Evolutionary conservation across 2,888 invertebrate species (phyloP), one percentile per base, ranked within the genome.

Genomic region (Lottia scabra): DNA sequence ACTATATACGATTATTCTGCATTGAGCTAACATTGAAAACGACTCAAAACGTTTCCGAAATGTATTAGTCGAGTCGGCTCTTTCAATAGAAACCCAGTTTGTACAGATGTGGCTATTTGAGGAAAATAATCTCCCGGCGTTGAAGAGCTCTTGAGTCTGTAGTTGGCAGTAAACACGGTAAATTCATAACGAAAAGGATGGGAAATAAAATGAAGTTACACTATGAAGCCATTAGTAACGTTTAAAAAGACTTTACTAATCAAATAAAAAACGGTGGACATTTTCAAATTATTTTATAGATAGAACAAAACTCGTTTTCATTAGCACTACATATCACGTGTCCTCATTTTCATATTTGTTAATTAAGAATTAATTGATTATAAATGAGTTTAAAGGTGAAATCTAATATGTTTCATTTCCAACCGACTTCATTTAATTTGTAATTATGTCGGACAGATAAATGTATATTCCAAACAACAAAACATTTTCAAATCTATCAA

Each of bases 201-300:
- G 67, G 71, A 75, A 77, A 79, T 79, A 71, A 77, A 77, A 75
- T 77, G 79, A 79, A 73, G 77, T 77, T 77, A 79, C 79, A 79
- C 68, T 65, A 72, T 44, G 64, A 66, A 30, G 68, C 75, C 75
- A 75, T 74, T 75, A 77, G 75, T 70, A 26, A 27, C 66, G 65
- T 72, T 73, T 77, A 77, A 75, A 71, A 72, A 73, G 72, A 56
- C 63, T 23, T 65, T 45, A 70, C 69, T 79, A 79, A 79, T 79
- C 71, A 67, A 70, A 75, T 75, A 75, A 63, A 75, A 63, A 62
- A 67, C 43, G 71, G 67, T 43, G 66, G 45, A 71, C 63, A 67
- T 67, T 68, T 48, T 68, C 64, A 70, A 70, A 65, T 66, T 65
- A 23, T 65, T 48, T 70, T 44, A 45, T 63, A 63, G 62, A 46